Conservation (phyloP, 30 jellyfish, hydroid and myxozoan genomes). For the Turritopsis dohrnii region DNA sequence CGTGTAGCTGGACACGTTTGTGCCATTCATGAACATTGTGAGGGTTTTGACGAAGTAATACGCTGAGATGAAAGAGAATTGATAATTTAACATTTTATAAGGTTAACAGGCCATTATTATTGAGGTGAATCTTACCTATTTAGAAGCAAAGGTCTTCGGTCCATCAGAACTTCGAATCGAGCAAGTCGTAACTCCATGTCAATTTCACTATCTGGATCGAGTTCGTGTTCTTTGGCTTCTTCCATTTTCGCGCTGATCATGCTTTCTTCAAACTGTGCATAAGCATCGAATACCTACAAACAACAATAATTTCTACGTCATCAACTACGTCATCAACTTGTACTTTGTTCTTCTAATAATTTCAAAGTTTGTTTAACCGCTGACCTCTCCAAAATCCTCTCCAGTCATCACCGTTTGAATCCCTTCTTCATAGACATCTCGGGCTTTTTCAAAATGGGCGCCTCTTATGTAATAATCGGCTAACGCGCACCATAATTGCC, state of each 20-base stretch:
- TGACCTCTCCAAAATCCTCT: slow-evolving; percentile 93
- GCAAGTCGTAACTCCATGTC: slow-evolving; percentile 90
- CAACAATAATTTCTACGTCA: neutral
- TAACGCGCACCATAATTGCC: slow-evolving; percentile 94
- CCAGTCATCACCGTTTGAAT: slow-evolving; percentile 95
- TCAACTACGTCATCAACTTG: too few species aligned
- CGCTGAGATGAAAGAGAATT: slow-evolving; percentile 54
- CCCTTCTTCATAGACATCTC: slow-evolving; percentile 97
- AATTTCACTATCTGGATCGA: slow-evolving; percentile 53
- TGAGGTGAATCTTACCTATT: slow-evolving; percentile 45
- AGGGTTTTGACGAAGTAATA: slow-evolving; percentile 90
- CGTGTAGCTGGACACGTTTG: slow-evolving; percentile 81
- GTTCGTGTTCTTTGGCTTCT: slow-evolving; percentile 37
- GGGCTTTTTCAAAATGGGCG: slow-evolving; percentile 85
- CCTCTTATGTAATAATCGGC: slow-evolving; percentile 91
- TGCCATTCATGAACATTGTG: slow-evolving; percentile 99
- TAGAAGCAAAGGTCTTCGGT: slow-evolving; percentile 81
- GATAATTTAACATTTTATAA: too few species aligned
- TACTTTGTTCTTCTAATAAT: too few species aligned
- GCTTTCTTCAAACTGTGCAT: slow-evolving; percentile 95
- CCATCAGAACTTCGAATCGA: slow-evolving; percentile 86
- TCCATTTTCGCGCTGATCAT: slow-evolving; percentile 75
- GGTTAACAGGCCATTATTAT: too few species aligned
- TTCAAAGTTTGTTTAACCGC: too few species aligned
- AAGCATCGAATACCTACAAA: slow-evolving; percentile 81